Base-by-base conservation (phyloP, 2,113 vertebrate species). In the Chamaetylas fuelleborni region DNA sequence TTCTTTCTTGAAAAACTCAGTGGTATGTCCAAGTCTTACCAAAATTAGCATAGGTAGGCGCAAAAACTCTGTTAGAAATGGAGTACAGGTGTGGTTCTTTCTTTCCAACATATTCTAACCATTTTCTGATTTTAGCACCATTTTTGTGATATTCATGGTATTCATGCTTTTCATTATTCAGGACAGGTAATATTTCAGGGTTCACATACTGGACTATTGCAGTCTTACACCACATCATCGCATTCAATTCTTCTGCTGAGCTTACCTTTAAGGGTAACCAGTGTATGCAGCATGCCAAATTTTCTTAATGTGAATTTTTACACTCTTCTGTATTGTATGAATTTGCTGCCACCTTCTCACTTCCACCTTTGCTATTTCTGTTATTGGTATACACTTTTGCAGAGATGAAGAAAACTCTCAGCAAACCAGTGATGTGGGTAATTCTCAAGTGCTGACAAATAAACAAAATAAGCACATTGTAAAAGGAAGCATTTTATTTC, bases 391-490 rank as follows among this genome's bases (percentile, higher is more conserved):
- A 26, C 9, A 25, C 28, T 67, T 73, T 74, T 66, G 45, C 33
- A 54, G 65, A 93, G 38, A 45, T 51, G 23, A 66, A 91, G 50
- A 65, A 80, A 83, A 60, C 56, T 81, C 56, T 89, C 23, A 81
- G 72, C 50, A 86, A 86, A 76, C 14, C 22, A 69, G 15, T 62
- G 48, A 88, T 74, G n/a, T 50, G 29, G 36, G 22, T 92, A 90
- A 80, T 90, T 93, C 47, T 92, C 53, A 92, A 88, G 60, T 47
- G 65, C 81, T 88, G 54, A 77, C 42, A 95, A 88, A 93, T 50
- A 83, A 38, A 73, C 34, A 73, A 95, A 95, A 81, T 92, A 94
- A 94, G 64, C 13, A 48, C 45, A 62, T 45, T 81, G 62, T 76
- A 60, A 88, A 86, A 79, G 38, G 86, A 84, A 80, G 6, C 13